Percentiles rank a stretch among this genome's conserved stretches.
Conservation (phyloP, 2,888 invertebrate species). For the Pinctada fucata region DNA sequence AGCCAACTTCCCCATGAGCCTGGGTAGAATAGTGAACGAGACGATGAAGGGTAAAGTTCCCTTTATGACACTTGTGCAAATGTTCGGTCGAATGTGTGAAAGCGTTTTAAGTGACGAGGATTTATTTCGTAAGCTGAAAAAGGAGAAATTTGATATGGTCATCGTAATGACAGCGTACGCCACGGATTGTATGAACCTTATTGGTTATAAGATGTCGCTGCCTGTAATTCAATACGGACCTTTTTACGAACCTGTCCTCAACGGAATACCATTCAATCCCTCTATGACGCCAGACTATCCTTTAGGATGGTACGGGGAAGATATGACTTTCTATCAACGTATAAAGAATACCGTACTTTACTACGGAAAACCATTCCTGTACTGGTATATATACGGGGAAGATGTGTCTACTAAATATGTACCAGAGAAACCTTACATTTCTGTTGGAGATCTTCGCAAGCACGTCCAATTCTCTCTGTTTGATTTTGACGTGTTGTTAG, state of each 20-base stretch:
- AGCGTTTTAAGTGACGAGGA: not conserved
- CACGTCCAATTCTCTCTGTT: slow-evolving; percentile 40
- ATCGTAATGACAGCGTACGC: not conserved
- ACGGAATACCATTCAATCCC: not conserved
- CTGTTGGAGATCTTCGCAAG: slow-evolving; percentile 19
- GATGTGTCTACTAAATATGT: slow-evolving; percentile 23
- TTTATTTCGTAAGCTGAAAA: not conserved
- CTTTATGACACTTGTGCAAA: no score
- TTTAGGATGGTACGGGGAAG: not conserved
- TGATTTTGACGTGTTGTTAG: slow-evolving; percentile 37
- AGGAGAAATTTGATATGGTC: slow-evolving; percentile 15
- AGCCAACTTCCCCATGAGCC: not conserved
- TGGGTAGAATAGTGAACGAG: not conserved
- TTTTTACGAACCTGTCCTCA: not conserved
- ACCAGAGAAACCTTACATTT: slow-evolving; percentile 21
- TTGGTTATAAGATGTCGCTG: slow-evolving; percentile 10
- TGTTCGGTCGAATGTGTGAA: not conserved
- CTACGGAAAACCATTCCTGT: no score
- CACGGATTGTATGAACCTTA: slow-evolving; percentile 4
- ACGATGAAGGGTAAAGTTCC: not conserved
- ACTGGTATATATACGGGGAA: no score
- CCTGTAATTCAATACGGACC: slow-evolving; percentile 8
- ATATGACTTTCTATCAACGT: slow-evolving; percentile 8
- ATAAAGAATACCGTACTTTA: not conserved
- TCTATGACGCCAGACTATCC: not conserved